Percentiles rank a stretch among this genome's conserved stretches.
These are phyloP conservation scores for Zapornia atra DNA, from an alignment of 2,113 vertebrate genomes.

Conservation along the genomic window DNA sequence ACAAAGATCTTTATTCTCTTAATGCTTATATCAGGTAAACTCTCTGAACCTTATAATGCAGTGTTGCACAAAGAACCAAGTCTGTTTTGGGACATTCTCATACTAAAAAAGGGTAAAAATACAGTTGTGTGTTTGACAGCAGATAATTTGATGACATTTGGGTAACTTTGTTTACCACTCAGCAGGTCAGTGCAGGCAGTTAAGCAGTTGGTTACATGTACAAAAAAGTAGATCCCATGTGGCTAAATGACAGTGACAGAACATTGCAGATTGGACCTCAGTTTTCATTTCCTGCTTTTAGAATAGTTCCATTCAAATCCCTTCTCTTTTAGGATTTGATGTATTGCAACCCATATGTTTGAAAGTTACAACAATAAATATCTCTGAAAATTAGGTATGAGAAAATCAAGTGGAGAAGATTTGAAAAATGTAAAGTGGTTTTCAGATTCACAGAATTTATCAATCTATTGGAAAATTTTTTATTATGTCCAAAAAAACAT, in stretches of 20 bases:
- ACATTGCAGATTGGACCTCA: background rate
- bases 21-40: conserved; percentile 19
- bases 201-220: background rate
- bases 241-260: conserved; percentile 21
- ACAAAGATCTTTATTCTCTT: background rate
- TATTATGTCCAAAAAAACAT: background rate
- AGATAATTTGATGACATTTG: background rate
- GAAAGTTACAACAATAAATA: background rate
- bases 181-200: background rate
- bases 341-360: background rate
- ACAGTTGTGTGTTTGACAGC: background rate
- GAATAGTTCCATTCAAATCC: conserved; percentile 14
- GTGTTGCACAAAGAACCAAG: background rate
- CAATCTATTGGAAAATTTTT: background rate
- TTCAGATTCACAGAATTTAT: background rate
- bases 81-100: background rate
- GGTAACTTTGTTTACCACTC: conserved; percentile 2
- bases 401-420: background rate
- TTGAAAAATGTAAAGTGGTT: background rate
- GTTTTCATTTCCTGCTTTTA: conserved; percentile 34
- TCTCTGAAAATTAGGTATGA: conserved; percentile 7
- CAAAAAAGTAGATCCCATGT: background rate
- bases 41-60: background rate
- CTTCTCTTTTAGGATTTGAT: conserved; percentile 1
- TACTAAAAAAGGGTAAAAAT: background rate